These are phyloP conservation scores for Drosophila leontia DNA, from an alignment of 1,140 invertebrate species.

Conservation along the genomic window DNA sequence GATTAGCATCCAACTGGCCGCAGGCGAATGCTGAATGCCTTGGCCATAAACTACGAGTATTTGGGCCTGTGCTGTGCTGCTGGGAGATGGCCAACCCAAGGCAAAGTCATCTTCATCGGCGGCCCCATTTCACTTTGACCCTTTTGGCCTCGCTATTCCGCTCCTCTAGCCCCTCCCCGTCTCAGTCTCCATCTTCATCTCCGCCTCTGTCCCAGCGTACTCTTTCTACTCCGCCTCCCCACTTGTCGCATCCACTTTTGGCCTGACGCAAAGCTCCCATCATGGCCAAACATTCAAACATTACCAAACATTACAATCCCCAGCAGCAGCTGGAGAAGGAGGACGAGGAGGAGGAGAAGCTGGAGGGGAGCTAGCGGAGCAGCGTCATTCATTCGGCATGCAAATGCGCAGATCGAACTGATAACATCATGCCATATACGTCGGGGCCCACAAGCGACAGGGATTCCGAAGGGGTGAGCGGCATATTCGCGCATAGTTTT, in stretches of 20 bases:
- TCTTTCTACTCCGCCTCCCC: conserved; percentile 5
- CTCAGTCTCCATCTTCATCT: too few relatives aligned
- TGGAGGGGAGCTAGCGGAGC: conserved; percentile 2
- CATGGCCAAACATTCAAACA: conserved; percentile 64
- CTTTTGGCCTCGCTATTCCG: conserved; percentile 46
- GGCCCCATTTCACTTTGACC: conserved; percentile 61
- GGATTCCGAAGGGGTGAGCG: background rate
- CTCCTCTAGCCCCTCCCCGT: background rate
- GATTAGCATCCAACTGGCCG: conserved; percentile 46
- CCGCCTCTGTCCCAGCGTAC: background rate
- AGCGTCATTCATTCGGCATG: conserved; percentile 78
- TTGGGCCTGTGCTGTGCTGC: conserved; percentile 27
- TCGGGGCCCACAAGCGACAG: conserved; percentile 12
- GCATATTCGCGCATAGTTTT: conserved; percentile 70
- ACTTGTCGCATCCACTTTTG: conserved; percentile 71
- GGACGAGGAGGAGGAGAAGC: conserved; percentile 4
- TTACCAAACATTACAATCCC: conserved; percentile 61
- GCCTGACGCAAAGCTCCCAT: conserved; percentile 71
- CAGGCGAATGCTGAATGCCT: conserved; percentile 30
- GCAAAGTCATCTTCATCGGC: conserved; percentile 39
- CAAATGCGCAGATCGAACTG: conserved; percentile 81
- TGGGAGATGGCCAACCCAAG: conserved; percentile 29
- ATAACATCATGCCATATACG: conserved; percentile 75
- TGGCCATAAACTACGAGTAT: conserved; percentile 44
- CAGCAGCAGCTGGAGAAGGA: conserved; percentile 20